Conservation (phyloP, 35 echinoderm and acorn worm genomes). For the Acanthaster planci region DNA sequence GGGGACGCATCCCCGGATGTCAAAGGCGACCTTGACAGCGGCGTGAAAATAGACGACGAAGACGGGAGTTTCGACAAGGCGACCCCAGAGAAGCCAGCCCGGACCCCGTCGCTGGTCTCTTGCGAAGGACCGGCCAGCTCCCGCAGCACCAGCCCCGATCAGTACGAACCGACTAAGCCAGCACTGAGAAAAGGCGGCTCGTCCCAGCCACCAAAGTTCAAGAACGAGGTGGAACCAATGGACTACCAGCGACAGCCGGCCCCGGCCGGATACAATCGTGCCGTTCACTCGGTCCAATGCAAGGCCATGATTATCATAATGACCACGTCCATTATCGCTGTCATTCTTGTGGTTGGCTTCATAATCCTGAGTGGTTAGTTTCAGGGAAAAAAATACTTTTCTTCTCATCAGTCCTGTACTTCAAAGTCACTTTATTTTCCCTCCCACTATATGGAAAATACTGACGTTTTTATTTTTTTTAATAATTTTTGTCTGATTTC, state of each 20-base stretch:
- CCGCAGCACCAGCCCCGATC: not conserved
- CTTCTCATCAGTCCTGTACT: no score
- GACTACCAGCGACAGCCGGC: not conserved
- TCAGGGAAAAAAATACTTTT: no score
- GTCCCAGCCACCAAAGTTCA: not conserved
- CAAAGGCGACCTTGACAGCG: not conserved
- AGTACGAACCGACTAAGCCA: not conserved
- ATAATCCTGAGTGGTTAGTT: not conserved
- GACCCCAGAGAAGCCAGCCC: not conserved
- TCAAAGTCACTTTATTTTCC: no score
- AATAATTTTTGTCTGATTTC: no score
- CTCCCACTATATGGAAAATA: no score
- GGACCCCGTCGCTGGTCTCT: not conserved
- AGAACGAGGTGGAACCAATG: not conserved
- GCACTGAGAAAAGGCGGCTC: not conserved
- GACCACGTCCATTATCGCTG: not conserved
- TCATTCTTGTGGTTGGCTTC: not conserved
- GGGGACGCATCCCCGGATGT: not conserved
- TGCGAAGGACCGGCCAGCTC: not conserved
- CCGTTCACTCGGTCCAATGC: not conserved
- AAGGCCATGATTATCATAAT: constrained; percentile 7
- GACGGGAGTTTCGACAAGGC: not conserved
- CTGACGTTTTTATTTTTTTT: no score
- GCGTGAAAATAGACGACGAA: not conserved
- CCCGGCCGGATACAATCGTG: not conserved